Base-by-base conservation (phyloP, 2,113 vertebrate genomes). In the Plotosus lineatus region DNA sequence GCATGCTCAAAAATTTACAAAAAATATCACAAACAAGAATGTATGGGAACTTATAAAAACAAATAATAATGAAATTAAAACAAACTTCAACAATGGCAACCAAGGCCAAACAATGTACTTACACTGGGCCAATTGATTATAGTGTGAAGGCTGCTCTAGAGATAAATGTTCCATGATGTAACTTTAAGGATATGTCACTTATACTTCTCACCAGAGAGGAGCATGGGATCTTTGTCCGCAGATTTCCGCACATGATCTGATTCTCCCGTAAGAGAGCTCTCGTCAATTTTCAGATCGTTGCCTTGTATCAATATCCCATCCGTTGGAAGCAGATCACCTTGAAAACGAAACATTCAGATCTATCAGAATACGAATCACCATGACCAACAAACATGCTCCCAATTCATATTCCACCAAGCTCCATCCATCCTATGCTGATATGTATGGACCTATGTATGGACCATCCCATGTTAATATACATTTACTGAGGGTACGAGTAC, bases 281-380 rank as follows among this genome's bases (percentile, higher is more conserved):
- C 98, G 9, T 99, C 98, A 19, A 99, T 98, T 90, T 99, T 98
- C 83, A 99, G 90, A 87, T 99, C 98, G 33, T 99, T 99, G 84
- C 97, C 97, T 91, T 99, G 97, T 89, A 99, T 98, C 90, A 98
- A 94, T 79, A 99, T 88, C 82, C 98, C 98, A 65, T 99, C 98
- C 0, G 97, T 88, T 80, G 98, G 98, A 42, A 99, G 96, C 12
- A 99, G 95, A 90, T 99, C 98, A 87, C 98, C 98, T 99, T 84
- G 81, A 82, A 73, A 5, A 77, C 0, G 0, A 89, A 74, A 75
- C 31, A 78, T 33, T 19, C 56, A 68, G 12, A 68, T 56, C 1
- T 12, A 26, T 76, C 48, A 42, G 12, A 55, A 31, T 26, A 71
- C 26, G 40, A 40, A 66, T 51, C 33, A 36, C 19, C 19, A n/a